Conservation (phyloP, 1,140 invertebrate genomes). For the Ptiloglossa arizonensis region DNA sequence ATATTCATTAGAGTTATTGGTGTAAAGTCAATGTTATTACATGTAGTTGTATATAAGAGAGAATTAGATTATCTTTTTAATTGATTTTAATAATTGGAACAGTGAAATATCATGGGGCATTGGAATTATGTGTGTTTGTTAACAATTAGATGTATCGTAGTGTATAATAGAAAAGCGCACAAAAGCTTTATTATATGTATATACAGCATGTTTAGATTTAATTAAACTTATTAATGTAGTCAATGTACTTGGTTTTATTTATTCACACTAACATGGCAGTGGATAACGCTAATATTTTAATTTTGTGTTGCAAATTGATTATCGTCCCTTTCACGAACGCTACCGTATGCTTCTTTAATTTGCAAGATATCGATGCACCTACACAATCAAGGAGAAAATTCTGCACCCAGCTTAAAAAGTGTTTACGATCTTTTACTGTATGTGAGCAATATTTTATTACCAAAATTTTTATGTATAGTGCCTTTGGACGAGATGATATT, state of each 20-base stretch:
- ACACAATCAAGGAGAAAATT: background rate
- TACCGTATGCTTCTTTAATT: slow-evolving; percentile 2
- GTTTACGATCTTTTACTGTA: background rate
- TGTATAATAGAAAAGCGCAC: slow-evolving; percentile 37
- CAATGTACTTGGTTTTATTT: slow-evolving; percentile 74
- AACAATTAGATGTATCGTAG: slow-evolving; percentile 52
- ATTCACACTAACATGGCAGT: slow-evolving; percentile 64
- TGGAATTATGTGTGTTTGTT: slow-evolving; percentile 8
- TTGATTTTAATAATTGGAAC: slow-evolving; percentile 22
- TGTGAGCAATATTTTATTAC: background rate
- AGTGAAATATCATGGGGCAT: background rate
- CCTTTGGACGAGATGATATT: background rate
- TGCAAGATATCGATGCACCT: background rate
- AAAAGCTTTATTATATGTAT: slow-evolving; percentile 64
- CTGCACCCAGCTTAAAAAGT: slow-evolving; percentile 2
- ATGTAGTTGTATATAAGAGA: slow-evolving; percentile 46
- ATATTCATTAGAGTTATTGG: slow-evolving; percentile 37
- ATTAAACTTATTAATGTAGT: slow-evolving; percentile 74
- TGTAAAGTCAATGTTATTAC: slow-evolving; percentile 34
- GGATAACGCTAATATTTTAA: slow-evolving; percentile 25
- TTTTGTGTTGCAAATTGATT: slow-evolving; percentile 23
- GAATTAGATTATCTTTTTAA: slow-evolving; percentile 8
- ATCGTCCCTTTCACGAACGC: background rate
- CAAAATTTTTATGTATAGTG: background rate
- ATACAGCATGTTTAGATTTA: slow-evolving; percentile 72